Evolutionary conservation across 1,140 invertebrate species (phyloP).

Genomic region (Tenebrio molitor): DNA sequence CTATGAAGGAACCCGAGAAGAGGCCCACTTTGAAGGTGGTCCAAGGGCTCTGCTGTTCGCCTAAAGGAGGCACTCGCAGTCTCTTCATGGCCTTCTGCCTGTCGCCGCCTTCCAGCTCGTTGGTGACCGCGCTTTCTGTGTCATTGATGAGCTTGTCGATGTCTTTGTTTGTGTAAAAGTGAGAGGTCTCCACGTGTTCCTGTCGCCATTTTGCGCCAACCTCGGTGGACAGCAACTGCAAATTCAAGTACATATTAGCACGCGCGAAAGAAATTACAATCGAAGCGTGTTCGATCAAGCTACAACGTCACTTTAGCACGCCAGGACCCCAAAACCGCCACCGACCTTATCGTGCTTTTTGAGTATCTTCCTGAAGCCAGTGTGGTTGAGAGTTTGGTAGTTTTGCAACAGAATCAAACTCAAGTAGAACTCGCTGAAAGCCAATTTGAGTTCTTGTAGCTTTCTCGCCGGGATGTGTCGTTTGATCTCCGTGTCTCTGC

Average conservation of each 20-base stretch:
- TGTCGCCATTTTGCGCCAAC: slow-evolving; percentile 80
- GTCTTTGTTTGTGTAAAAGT: slow-evolving; percentile 90
- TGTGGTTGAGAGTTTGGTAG: slow-evolving; percentile 89
- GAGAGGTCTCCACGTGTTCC: slow-evolving; percentile 83
- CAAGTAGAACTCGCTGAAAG: slow-evolving; percentile 94
- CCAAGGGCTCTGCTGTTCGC: slow-evolving; percentile 86
- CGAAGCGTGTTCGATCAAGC: neutral
- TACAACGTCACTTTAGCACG: too few species aligned
- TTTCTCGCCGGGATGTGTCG: slow-evolving; percentile 73
- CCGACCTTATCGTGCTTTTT: slow-evolving; percentile 94
- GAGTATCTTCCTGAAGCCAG: slow-evolving; percentile 92
- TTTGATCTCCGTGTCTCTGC: slow-evolving; percentile 66
- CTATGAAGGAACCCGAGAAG: slow-evolving; percentile 85
- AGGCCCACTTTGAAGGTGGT: slow-evolving; percentile 89
- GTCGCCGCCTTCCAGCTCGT: slow-evolving; percentile 87
- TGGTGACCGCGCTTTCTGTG: slow-evolving; percentile 85
- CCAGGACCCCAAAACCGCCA: too few species aligned
- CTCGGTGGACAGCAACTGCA: slow-evolving; percentile 72
- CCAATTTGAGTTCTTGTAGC: slow-evolving; percentile 89
- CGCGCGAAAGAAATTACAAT: slow-evolving; percentile 50
- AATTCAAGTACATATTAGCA: too few species aligned
- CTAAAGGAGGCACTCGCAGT: slow-evolving; percentile 86
- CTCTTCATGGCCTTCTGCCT: slow-evolving; percentile 90
- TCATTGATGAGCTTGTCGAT: slow-evolving; percentile 89
- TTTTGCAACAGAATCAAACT: slow-evolving; percentile 84